phyloP scores from a whole-genome alignment of 2,888 invertebrate species.

The Cantharis rufa region DNA sequence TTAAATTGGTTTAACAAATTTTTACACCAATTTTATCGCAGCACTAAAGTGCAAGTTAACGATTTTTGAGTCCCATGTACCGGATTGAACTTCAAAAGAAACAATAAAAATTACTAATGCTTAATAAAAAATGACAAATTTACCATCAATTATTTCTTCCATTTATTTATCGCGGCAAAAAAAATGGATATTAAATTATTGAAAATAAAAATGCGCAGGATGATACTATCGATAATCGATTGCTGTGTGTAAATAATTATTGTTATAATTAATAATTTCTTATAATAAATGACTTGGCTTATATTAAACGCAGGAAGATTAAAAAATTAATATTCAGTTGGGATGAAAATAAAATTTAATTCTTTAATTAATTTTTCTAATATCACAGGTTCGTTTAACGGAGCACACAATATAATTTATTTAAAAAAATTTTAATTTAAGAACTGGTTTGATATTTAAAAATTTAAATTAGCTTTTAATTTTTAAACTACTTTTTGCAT shows the following conservation, averaged over 20 bases:
- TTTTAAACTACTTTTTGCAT: conserved; percentile 22
- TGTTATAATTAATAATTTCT: background rate
- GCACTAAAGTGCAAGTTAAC: background rate
- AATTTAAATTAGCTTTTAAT: conserved; percentile 25
- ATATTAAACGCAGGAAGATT: background rate
- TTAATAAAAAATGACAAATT: background rate
- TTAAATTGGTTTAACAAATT: background rate
- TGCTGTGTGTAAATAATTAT: background rate
- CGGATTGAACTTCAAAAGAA: background rate
- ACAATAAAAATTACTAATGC: background rate
- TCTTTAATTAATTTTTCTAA: conserved; percentile 11
- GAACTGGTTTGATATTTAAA: conserved; percentile 23
- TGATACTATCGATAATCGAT: background rate
- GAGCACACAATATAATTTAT: conserved; percentile 16
- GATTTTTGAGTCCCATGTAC: background rate
- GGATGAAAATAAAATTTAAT: conserved; percentile 7
- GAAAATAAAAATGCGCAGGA: background rate
- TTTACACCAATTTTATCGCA: background rate
- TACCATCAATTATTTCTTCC: background rate
- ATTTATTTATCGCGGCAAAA: background rate
- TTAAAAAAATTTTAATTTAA: conserved; percentile 22
- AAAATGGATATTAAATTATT: background rate
- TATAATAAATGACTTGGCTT: conserved; percentile 1
- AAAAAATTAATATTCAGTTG: conserved; percentile 8
- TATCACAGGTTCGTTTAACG: conserved; percentile 17